Percentiles rank a stretch among this genome's conserved stretches.
Evolutionary conservation across 2,797 vertebrate species (phyloP).

Genomic region (Orientallactaga sibirica): DNA sequence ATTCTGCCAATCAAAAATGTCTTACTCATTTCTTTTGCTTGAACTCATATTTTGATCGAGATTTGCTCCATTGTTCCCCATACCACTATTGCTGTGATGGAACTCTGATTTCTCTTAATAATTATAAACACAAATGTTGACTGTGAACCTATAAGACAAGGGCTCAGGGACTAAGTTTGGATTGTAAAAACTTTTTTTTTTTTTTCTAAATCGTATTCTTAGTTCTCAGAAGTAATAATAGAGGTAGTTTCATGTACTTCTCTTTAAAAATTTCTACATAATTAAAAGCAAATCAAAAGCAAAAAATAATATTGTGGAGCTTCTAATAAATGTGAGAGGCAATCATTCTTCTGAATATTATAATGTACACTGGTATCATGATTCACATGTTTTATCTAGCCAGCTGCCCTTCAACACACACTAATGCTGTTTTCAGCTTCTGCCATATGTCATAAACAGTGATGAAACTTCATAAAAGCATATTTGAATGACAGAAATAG

Average conservation of each 20-base stretch:
- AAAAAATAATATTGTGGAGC: not conserved
- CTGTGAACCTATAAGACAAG: not conserved
- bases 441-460: not conserved
- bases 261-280: not conserved
- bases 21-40: not conserved
- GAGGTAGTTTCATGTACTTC: not conserved
- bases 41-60: not conserved
- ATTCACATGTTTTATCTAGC: not conserved
- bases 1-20: not conserved
- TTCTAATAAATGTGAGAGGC: not conserved
- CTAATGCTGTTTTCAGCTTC: not conserved
- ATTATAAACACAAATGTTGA: not conserved
- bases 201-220: not conserved
- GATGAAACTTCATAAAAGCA: not conserved
- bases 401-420: not conserved
- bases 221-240: not conserved
- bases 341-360: not conserved
- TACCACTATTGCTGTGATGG: not conserved
- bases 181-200: not conserved
- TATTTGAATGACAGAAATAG: not conserved
- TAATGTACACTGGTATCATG: not conserved
- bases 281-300: slow-evolving; percentile 36
- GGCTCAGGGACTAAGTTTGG: not conserved
- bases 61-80: not conserved
- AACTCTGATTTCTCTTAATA: not conserved